Evolutionary conservation across 2,113 vertebrate species (phyloP).

Genomic region (Edolisoma coerulescens): DNA sequence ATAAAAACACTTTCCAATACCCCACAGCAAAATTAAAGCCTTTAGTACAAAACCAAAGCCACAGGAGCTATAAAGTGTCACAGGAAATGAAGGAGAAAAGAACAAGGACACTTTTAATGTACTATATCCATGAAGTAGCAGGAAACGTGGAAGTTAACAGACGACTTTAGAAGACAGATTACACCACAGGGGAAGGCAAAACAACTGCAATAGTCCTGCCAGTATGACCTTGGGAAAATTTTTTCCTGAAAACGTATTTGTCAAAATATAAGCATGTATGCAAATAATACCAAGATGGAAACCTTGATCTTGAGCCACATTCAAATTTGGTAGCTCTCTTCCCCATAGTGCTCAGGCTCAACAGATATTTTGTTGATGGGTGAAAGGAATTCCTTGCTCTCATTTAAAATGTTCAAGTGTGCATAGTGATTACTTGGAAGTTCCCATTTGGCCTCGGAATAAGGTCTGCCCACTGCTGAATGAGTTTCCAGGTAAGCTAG

Average conservation of each 20-base stretch:
- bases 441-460: neutral
- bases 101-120: neutral
- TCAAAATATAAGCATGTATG: neutral
- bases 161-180: slow-evolving; percentile 1
- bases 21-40: neutral
- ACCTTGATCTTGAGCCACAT: neutral
- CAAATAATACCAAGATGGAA: neutral
- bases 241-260: neutral
- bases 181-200: neutral
- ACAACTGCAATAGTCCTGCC: neutral
- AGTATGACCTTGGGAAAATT: neutral
- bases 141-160: neutral
- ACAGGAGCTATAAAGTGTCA: neutral
- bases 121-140: neutral
- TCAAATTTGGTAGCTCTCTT: neutral
- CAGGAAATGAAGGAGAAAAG: slow-evolving; percentile 28
- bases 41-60: neutral
- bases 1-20: neutral
- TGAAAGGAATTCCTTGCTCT: neutral
- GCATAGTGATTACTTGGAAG: neutral
- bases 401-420: neutral
- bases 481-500: neutral
- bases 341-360: neutral
- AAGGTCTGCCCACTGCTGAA: neutral
- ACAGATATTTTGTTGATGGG: neutral